Evolutionary conservation across 2,888 invertebrate genomes (phyloP), one percentile per base, ranked within the genome.

Genomic region (Pterostichus niger): DNA sequence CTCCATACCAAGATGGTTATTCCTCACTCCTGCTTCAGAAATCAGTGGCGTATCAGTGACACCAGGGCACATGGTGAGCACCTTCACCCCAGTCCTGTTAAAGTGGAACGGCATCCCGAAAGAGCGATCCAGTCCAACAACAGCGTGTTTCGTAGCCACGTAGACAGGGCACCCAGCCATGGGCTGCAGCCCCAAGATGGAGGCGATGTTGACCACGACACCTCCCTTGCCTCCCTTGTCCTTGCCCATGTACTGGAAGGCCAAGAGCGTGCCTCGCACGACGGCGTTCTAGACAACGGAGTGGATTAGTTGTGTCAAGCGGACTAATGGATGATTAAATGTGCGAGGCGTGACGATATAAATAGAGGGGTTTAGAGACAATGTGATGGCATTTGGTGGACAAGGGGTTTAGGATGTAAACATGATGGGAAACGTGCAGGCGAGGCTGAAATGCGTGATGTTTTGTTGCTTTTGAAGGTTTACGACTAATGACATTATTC

Each of bases 151-250:
- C 0, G 93, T 93, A 0, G 92, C 92, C 31, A 92, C 91, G 86
- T 94, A 94, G 46, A 92, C 87, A 0, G 94, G 93, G 52, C 92
- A 88, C 46, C 91, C 92, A 9, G 92, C 91, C 44, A 92, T 88
- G 1, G 92, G 88, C 85, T 91, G 90, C 80, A 91, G 90, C 1
- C 94, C 94, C 82, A 93, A 91, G 56, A 93, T 91, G 0, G 94
- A 94, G 0, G 94, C 92, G 24, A 94, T 89, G 87, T 95, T 95
- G n/a, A 94, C 91, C 75, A 95, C 92, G 0, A 93, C 92, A 1
- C 94, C 94, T 11, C 94, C 94, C 49, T 89, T 89, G 0, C 93
- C 93, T 0, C 92, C 92, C 84, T 91, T 91, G 85, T 93, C 92
- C 84, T 90, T 92, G 35, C 93, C 91, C 91, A 94, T 91, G 86